Conservation (phyloP, 2,888 invertebrate species). For the Deilephila elpenor region DNA sequence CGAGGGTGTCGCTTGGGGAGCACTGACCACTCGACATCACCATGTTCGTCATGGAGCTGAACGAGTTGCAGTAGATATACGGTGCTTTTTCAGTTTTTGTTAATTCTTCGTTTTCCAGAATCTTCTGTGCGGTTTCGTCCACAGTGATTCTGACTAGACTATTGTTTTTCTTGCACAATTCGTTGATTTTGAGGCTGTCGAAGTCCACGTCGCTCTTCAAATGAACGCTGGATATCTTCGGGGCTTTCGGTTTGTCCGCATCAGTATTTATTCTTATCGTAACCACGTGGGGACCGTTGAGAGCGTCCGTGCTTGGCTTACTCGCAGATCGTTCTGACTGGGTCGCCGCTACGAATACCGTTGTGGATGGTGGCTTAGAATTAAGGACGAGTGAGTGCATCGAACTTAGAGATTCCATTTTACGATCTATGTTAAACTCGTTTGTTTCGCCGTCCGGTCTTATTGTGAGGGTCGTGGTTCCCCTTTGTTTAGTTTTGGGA, state of each 20-base stretch:
- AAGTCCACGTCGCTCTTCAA: constrained; percentile 79
- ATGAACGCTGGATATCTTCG: constrained; percentile 80
- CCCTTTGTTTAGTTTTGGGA: constrained; percentile 81
- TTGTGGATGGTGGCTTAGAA: constrained; percentile 81
- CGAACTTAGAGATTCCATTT: constrained; percentile 78
- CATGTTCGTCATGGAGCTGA: constrained; percentile 80
- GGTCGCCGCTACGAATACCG: constrained; percentile 83
- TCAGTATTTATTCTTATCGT: constrained; percentile 89
- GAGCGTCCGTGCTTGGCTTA: constrained; percentile 76
- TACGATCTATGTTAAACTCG: constrained; percentile 67
- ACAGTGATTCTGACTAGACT: constrained; percentile 86
- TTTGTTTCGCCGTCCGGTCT: constrained; percentile 69
- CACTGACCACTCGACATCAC: constrained; percentile 92
- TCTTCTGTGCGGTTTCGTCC: constrained; percentile 74
- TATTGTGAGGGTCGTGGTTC: constrained; percentile 78
- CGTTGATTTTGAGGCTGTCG: constrained; percentile 70
- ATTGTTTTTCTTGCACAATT: constrained; percentile 74
- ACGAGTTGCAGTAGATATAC: constrained; percentile 87
- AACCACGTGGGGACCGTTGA: constrained; percentile 86
- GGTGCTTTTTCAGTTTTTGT: constrained; percentile 77
- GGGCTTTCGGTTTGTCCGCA: constrained; percentile 78
- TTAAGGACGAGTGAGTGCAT: constrained; percentile 84
- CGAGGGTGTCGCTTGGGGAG: constrained; percentile 92
- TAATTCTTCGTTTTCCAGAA: constrained; percentile 80
- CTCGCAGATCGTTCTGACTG: constrained; percentile 79